These are phyloP conservation scores for Archivesica marissinica DNA, from an alignment of 1,140 invertebrate genomes.

Conservation along the genomic window DNA sequence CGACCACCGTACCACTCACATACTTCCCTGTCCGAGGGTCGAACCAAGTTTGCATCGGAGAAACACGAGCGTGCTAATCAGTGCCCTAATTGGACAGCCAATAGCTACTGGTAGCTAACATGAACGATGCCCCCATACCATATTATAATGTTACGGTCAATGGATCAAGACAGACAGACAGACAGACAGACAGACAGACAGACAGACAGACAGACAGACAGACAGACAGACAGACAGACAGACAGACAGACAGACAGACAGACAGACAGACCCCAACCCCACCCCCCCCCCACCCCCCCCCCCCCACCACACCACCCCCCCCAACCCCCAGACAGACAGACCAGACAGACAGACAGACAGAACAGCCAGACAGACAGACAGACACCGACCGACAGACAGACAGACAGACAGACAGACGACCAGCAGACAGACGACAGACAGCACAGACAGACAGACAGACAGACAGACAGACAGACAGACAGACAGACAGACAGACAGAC, in stretches of 20 bases:
- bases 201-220: too few species aligned
- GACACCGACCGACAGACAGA: constrained; percentile 8
- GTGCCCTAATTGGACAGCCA: not conserved
- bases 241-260: constrained; percentile 58
- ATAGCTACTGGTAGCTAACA: not conserved
- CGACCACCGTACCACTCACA: too few species aligned
- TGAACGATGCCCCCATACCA: not conserved
- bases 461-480: constrained; percentile 48
- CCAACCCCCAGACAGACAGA: constrained; percentile 10
- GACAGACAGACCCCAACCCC: constrained; percentile 51
- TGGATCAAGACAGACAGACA: too few species aligned
- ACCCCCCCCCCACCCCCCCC: too few species aligned
- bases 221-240: constrained; percentile 50
- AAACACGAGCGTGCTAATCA: not conserved
- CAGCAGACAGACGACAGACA: too few species aligned
- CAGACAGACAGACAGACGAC: too few species aligned
- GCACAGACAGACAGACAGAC: too few species aligned
- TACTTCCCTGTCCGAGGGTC: too few species aligned
- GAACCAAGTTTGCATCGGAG: too few species aligned
- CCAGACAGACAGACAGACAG: too few species aligned
- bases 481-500: constrained; percentile 43
- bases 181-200: too few species aligned
- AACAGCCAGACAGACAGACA: too few species aligned
- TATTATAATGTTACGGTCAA: not conserved
- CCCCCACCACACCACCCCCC: constrained; percentile 29